Conservation (phyloP, 1,140 invertebrate species). For the Anastrepha ludens region DNA sequence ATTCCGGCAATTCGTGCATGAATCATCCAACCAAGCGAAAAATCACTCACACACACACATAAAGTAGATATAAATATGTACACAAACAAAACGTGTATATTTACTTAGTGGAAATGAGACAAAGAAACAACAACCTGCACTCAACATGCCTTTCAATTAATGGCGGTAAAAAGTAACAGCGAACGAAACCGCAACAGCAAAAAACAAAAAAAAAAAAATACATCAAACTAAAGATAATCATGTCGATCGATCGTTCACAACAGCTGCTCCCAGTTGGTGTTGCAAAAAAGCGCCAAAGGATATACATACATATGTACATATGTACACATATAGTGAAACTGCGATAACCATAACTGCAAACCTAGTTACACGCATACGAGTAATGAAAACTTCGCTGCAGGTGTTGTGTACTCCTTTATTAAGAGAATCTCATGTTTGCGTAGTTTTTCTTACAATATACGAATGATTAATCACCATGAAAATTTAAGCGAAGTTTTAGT, state of each 20-base stretch:
- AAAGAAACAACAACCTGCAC: slow-evolving; percentile 47
- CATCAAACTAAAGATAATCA: background rate
- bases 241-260: slow-evolving; percentile 14
- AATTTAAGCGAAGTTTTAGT: too few species aligned
- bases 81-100: background rate
- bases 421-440: too few species aligned
- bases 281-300: background rate
- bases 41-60: background rate
- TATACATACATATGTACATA: background rate
- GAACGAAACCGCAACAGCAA: slow-evolving; percentile 23
- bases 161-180: background rate
- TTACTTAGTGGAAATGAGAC: slow-evolving; percentile 37
- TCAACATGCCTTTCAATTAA: slow-evolving; percentile 34
- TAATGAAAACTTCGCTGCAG: too few species aligned
- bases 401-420: too few species aligned
- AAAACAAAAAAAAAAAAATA: background rate
- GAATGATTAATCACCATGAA: too few species aligned
- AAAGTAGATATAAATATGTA: background rate
- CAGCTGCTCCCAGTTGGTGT: slow-evolving; percentile 41
- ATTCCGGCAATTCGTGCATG: slow-evolving; percentile 19
- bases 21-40: slow-evolving; percentile 25
- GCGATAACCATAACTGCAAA: too few species aligned
- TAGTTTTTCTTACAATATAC: too few species aligned
- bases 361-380: too few species aligned
- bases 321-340: background rate